These are phyloP conservation scores for Drosophila prolongata DNA, from an alignment of 2,888 invertebrate species.

Conservation along the genomic window DNA sequence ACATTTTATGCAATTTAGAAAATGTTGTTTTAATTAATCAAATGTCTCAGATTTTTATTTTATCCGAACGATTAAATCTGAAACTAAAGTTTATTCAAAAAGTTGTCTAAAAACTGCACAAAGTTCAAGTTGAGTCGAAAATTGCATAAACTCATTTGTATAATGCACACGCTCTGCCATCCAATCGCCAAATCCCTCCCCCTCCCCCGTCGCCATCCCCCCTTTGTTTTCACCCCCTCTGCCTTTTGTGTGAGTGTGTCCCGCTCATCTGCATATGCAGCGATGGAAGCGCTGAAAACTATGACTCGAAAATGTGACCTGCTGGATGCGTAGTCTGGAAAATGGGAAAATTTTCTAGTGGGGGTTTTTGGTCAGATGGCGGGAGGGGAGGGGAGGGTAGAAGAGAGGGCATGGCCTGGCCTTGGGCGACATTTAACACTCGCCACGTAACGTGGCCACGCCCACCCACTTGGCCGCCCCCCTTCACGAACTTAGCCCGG, in stretches of 20 bases:
- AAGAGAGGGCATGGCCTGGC: slow-evolving; percentile 42
- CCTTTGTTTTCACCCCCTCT: background rate
- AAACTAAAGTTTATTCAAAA: slow-evolving; percentile 32
- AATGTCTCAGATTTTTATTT: slow-evolving; percentile 18
- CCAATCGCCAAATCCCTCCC: background rate
- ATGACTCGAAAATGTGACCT: slow-evolving; percentile 61
- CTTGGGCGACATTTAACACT: slow-evolving; percentile 64
- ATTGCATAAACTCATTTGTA: slow-evolving; percentile 62
- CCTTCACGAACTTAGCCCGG: slow-evolving; percentile 18
- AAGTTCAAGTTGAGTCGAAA: slow-evolving; percentile 43
- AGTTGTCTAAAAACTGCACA: slow-evolving; percentile 33
- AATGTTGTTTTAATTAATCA: slow-evolving; percentile 24
- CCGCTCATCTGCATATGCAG: slow-evolving; percentile 48
- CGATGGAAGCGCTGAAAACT: slow-evolving; percentile 39
- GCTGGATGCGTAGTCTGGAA: slow-evolving; percentile 37
- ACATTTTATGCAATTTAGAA: background rate
- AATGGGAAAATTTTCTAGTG: slow-evolving; percentile 16
- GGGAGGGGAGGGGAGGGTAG: background rate
- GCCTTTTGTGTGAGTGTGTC: slow-evolving; percentile 14
- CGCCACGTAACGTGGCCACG: slow-evolving; percentile 49
- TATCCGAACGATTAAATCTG: slow-evolving; percentile 29
- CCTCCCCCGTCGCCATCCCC: background rate
- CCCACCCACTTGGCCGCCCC: slow-evolving; percentile 17
- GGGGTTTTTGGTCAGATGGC: background rate
- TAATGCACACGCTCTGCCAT: slow-evolving; percentile 45